Evolutionary conservation across 2,113 vertebrate species (phyloP).

Genomic region (Copsychus sechellarum): DNA sequence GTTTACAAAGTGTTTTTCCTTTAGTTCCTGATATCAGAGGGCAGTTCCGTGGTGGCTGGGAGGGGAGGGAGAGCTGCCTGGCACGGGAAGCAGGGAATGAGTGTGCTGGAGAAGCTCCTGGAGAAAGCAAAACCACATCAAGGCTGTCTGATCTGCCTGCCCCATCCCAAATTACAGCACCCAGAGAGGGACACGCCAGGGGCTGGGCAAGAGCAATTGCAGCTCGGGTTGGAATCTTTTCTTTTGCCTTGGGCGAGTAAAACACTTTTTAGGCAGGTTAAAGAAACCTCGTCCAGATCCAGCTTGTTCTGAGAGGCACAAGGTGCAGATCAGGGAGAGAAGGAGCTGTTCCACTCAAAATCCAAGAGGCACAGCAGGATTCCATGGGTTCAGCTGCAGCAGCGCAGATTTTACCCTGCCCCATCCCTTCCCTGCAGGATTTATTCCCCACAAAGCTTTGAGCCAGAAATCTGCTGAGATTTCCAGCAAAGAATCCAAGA

Average conservation of each 20-base stretch:
- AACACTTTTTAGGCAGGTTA: background rate
- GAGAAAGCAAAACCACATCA: slow-evolving; percentile 28
- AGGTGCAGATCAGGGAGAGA: background rate
- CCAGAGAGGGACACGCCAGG: background rate
- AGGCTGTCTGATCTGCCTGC: background rate
- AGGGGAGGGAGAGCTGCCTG: background rate
- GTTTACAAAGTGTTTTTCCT: background rate
- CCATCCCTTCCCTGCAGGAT: background rate
- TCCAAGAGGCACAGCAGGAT: background rate
- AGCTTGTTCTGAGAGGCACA: background rate
- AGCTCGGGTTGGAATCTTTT: background rate
- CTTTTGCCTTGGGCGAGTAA: background rate
- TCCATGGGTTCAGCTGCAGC: background rate
- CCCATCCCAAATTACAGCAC: background rate
- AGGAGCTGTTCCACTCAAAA: background rate
- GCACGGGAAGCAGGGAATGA: background rate
- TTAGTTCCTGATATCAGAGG: background rate
- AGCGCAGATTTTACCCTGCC: background rate
- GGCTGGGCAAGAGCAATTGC: background rate
- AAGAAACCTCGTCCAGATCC: background rate
- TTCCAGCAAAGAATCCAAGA: background rate
- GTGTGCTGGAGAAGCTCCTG: background rate
- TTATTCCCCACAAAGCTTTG: background rate
- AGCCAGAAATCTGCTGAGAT: background rate
- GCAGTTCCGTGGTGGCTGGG: background rate